These are phyloP conservation scores for Plemyria rubiginata DNA, from an alignment of 2,888 invertebrate species.

Conservation along the genomic window DNA sequence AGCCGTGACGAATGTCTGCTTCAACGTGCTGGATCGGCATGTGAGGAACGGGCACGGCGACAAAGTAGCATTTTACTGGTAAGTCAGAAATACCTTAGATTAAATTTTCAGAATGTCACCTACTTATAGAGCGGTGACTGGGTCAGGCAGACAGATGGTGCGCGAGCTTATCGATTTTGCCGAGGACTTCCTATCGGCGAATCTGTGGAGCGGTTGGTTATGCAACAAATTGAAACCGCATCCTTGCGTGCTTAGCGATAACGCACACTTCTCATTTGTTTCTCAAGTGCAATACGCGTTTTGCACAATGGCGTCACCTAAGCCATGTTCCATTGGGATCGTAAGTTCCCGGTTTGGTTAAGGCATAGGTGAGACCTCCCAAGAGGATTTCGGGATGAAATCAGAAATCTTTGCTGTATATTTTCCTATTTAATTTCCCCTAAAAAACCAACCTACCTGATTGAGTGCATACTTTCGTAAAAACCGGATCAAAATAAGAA, in stretches of 20 bases:
- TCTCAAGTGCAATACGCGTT: not conserved
- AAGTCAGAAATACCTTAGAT: conserved; percentile 64
- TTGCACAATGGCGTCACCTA: no score
- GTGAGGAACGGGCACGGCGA: conserved; percentile 95
- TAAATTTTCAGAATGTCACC: conserved; percentile 63
- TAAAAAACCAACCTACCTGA: no score
- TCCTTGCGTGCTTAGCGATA: conserved; percentile 10
- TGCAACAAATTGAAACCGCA: conserved; percentile 22
- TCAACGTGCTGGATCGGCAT: conserved; percentile 97
- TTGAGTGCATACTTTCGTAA: no score
- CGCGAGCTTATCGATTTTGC: conserved; percentile 76
- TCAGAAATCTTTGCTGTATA: no score
- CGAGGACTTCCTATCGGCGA: conserved; percentile 25
- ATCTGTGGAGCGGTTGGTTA: conserved; percentile 29
- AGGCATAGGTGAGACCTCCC: no score
- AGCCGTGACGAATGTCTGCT: conserved; percentile 97
- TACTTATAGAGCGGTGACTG: conserved; percentile 56
- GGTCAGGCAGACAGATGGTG: conserved; percentile 57
- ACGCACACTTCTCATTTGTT: not conserved
- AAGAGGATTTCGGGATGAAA: no score
- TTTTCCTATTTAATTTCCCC: no score
- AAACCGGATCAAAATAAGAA: no score
- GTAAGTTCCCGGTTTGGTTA: no score
- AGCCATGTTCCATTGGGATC: no score
- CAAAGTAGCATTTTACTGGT: conserved; percentile 98